Conservation (phyloP, 1,140 invertebrate genomes). For the Steinernema khuongi region DNA sequence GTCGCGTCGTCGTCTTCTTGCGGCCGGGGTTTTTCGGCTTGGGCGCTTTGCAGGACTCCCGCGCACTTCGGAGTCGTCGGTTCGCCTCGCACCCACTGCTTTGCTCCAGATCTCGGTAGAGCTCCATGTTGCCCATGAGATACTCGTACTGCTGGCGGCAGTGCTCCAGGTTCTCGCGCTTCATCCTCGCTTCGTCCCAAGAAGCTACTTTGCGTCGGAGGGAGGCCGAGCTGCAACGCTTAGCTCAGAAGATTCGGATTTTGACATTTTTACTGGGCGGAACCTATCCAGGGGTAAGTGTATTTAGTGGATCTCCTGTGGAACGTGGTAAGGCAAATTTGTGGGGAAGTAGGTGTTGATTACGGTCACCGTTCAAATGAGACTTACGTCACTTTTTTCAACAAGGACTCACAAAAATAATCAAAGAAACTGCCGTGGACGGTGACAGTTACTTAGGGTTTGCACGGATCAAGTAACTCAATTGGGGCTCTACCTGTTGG, state of each 20-base stretch:
- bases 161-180: not conserved
- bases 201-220: not conserved
- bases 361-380: too few relatives aligned
- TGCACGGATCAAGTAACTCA: too few relatives aligned
- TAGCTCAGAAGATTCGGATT: not conserved
- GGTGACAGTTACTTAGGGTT: too few relatives aligned
- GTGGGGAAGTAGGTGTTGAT: too few relatives aligned
- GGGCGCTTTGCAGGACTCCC: not conserved
- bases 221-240: not conserved
- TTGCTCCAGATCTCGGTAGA: not conserved
- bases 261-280: not conserved
- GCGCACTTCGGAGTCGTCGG: not conserved
- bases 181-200: not conserved
- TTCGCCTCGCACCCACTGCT: constrained; percentile 4
- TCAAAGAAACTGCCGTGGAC: too few relatives aligned
- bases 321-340: too few relatives aligned
- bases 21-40: not conserved
- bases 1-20: not conserved
- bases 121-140: not conserved
- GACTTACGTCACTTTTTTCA: too few relatives aligned
- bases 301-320: too few relatives aligned
- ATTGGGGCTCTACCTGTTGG: not conserved
- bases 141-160: not conserved
- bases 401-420: too few relatives aligned
- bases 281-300: too few relatives aligned